Conservation (phyloP, 2,797 vertebrate genomes). For the Alosa sapidissima region DNA sequence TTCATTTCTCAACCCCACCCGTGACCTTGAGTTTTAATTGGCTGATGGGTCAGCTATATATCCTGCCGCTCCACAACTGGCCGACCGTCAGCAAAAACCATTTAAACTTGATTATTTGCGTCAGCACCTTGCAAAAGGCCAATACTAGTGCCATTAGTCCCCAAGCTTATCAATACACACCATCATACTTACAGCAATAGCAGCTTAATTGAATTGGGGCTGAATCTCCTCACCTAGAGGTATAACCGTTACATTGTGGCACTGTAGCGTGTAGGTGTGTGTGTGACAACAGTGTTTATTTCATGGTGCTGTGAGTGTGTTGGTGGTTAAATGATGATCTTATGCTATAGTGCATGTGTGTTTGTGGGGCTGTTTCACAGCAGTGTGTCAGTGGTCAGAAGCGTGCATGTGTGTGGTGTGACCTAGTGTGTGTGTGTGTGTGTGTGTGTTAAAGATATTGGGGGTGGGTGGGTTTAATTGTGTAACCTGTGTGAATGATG, state of each 20-base stretch:
- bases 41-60: background rate
- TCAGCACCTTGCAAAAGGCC: background rate
- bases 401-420: no score
- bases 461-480: no score
- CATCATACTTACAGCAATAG: background rate
- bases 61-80: background rate
- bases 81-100: background rate
- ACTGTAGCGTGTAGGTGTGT: background rate
- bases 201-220: background rate
- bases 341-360: background rate
- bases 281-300: background rate
- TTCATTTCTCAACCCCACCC: background rate
- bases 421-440: background rate
- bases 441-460: background rate
- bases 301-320: background rate
- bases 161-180: background rate
- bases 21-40: constrained; percentile 7
- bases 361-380: background rate
- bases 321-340: background rate
- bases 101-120: background rate
- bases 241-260: background rate
- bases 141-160: background rate
- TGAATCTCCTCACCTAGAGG: background rate
- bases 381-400: background rate
- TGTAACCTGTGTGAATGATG: background rate